These are phyloP conservation scores for Hypolimnas misippus DNA, from an alignment of 2,888 invertebrate species.

Conservation along the genomic window DNA sequence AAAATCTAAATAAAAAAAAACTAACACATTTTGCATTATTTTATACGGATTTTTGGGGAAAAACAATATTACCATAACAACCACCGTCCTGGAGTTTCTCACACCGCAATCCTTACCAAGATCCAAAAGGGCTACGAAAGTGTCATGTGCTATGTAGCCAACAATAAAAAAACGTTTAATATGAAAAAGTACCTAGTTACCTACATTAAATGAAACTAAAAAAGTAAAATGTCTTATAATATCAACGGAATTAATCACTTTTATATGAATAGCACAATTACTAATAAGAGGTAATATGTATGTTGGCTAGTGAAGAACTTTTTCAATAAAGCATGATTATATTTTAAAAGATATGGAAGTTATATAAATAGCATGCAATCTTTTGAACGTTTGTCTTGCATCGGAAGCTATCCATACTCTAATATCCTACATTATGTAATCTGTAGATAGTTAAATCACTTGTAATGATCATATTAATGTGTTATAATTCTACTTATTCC, in stretches of 20 bases:
- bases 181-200: neutral
- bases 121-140: neutral
- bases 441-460: conserved; percentile 23
- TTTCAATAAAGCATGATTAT: neutral
- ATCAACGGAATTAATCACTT: neutral
- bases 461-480: conserved; percentile 38
- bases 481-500: conserved; percentile 29
- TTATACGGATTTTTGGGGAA: too few relatives aligned
- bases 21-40: too few relatives aligned
- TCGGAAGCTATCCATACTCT: neutral
- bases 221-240: neutral
- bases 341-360: neutral
- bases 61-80: too few relatives aligned
- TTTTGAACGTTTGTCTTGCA: neutral
- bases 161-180: neutral
- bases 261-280: neutral
- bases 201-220: neutral
- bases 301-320: neutral
- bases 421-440: conserved; percentile 15
- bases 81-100: too few relatives aligned
- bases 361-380: neutral
- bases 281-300: neutral
- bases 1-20: too few relatives aligned
- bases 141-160: neutral
- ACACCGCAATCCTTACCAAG: too few relatives aligned